Conservation (phyloP, 2,888 invertebrate species). For the Beris morrisii region DNA sequence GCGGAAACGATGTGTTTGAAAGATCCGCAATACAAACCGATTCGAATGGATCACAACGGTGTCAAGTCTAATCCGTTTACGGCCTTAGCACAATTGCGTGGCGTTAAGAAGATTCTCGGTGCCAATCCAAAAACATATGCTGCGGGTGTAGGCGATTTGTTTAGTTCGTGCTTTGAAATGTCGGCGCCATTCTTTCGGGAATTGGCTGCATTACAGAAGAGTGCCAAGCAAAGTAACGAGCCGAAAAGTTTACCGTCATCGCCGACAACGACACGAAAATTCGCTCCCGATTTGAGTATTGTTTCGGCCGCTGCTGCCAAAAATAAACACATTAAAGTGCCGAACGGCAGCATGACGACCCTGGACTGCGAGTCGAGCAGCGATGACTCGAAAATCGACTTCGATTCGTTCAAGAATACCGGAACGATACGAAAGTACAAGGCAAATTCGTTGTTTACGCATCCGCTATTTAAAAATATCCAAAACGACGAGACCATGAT, state of each 20-base stretch:
- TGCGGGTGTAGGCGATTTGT: slow-evolving; percentile 61
- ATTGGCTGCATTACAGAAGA: slow-evolving; percentile 49
- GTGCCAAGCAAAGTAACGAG: slow-evolving; percentile 45
- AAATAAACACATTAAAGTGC: slow-evolving; percentile 40
- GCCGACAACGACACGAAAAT: slow-evolving; percentile 57
- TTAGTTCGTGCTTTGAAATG: slow-evolving; percentile 77
- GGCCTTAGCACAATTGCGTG: slow-evolving; percentile 73
- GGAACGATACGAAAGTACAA: slow-evolving; percentile 56
- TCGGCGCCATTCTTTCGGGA: slow-evolving; percentile 67
- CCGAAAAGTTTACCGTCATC: slow-evolving; percentile 61
- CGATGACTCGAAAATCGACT: slow-evolving; percentile 42
- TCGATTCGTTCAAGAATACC: slow-evolving; percentile 39
- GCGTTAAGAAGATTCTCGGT: slow-evolving; percentile 81
- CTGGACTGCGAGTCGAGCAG: slow-evolving; percentile 55
- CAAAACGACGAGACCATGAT: slow-evolving; percentile 37
- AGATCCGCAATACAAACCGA: slow-evolving; percentile 77
- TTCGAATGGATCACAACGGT: slow-evolving; percentile 55
- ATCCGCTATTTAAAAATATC: slow-evolving; percentile 59
- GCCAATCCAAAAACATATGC: slow-evolving; percentile 60
- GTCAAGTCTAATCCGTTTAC: slow-evolving; percentile 71
- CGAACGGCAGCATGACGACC: slow-evolving; percentile 49
- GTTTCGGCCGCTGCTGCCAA: slow-evolving; percentile 21
- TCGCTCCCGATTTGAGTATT: slow-evolving; percentile 36
- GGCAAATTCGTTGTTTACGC: slow-evolving; percentile 62
- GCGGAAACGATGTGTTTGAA: slow-evolving; percentile 85